Percentiles rank a stretch among this genome's conserved stretches.
Evolutionary conservation across 2,797 vertebrate species (phyloP).

Genomic region (Cryptoblepharus egeriae): DNA sequence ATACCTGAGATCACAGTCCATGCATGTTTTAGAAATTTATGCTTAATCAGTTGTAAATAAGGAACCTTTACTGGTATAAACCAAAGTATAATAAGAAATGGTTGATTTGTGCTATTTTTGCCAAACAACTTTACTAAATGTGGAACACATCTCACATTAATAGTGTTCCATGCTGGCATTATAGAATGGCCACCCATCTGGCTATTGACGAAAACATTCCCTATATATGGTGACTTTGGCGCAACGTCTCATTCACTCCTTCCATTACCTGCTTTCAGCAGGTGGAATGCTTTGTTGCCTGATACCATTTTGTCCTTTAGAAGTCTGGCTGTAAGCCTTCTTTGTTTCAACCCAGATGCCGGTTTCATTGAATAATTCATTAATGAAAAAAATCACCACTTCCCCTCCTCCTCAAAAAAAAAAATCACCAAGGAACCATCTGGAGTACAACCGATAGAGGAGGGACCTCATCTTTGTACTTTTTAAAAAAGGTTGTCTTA

Average conservation of each 20-base stretch:
- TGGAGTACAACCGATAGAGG: slow-evolving; percentile 74
- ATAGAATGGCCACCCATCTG: slow-evolving; percentile 31
- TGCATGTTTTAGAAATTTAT: no score
- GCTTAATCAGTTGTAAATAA: no score
- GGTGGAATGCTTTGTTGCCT: slow-evolving; percentile 68
- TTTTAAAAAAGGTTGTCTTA: slow-evolving; percentile 61
- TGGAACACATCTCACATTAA: slow-evolving; percentile 10
- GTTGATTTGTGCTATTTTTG: slow-evolving; percentile 13
- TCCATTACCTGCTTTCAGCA: slow-evolving; percentile 71
- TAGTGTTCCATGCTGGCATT: slow-evolving; percentile 48
- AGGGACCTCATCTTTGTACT: slow-evolving; percentile 66
- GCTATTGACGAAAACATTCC: slow-evolving; percentile 56
- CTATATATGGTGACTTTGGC: slow-evolving; percentile 20
- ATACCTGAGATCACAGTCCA: no score
- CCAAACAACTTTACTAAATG: slow-evolving; percentile 30
- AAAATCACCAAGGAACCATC: slow-evolving; percentile 61
- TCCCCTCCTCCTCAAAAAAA: no score
- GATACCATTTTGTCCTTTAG: slow-evolving; percentile 59
- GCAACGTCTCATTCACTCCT: slow-evolving; percentile 58
- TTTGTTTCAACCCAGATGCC: slow-evolving; percentile 78
- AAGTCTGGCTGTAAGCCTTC: slow-evolving; percentile 71
- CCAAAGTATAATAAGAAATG: not conserved
- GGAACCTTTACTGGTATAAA: no score
- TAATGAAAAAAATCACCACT: slow-evolving; percentile 28
- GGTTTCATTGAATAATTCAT: slow-evolving; percentile 74